Base-by-base conservation (phyloP, 2,888 invertebrate species). In the Platycheirus rosarum region DNA sequence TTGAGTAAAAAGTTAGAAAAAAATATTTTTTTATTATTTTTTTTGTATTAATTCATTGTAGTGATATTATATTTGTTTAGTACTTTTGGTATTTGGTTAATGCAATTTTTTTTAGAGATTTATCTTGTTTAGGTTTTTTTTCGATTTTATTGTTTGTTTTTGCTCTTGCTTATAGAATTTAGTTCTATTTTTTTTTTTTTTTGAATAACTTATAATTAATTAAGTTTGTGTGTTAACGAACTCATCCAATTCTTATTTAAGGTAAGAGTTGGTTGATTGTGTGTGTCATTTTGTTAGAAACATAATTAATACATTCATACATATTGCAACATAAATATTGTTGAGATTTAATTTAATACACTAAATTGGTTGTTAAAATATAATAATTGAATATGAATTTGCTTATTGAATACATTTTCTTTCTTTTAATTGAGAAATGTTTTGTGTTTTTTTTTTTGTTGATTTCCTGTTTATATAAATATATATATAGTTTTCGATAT, bases 1-100 rank as follows among this genome's bases (percentile, higher is more conserved):
- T 78, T 78, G 78, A 84, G 84, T 84, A 84, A 84, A 84, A 84
- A 84, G 84, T 78, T 84, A 84, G 84, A 84, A 84, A 84, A 84
- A 84, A 84, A 84, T 84, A 84, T 78, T 63, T 79, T 57, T 73
- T 77, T 84, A 69, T 78, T 74, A 60, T 35, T 69, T 78, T 74
- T 71, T 78, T 74, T 78, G 71, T 82, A 68, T 82, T 77, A 71
- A 71, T 82, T 77, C 77, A 82, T 84, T 78, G 78, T 84, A 78
- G 74, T 84, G 84, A 84, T 84, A 84, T 84, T 84, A 84, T 78
- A 65, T 66, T 84, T 78, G 62, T 84, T 77, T 84, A 77, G 84
- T 77, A 77, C 78, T 84, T 77, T 84, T 84, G 78, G 82, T 84
- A 32, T 84, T 78, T 82, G 82, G 82, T 76, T 82, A 82, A 82